These are phyloP conservation scores for Pollenia angustigena DNA, from an alignment of 2,888 invertebrate genomes.

Conservation along the genomic window DNA sequence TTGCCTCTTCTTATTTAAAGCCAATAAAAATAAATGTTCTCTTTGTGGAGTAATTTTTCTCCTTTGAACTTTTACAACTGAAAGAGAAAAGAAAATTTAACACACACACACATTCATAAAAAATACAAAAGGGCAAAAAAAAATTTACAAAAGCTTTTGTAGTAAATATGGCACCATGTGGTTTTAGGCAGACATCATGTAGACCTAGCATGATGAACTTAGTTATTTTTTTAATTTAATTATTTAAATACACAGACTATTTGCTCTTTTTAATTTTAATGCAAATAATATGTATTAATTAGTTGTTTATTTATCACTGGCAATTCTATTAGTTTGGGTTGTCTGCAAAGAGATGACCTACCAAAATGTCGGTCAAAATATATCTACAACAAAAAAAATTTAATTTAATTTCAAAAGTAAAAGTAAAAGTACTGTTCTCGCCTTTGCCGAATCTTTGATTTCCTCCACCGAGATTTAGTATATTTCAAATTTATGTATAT, in stretches of 20 bases:
- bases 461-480: too few species aligned
- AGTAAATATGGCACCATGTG: constrained; percentile 37
- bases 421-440: too few species aligned
- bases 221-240: background rate
- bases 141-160: constrained; percentile 46
- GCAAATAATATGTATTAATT: background rate
- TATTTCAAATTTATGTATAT: too few species aligned
- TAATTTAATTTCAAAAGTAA: too few species aligned
- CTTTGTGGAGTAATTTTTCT: background rate
- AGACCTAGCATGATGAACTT: background rate
- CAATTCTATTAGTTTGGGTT: background rate
- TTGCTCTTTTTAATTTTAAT: background rate
- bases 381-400: too few species aligned
- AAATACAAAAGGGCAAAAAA: background rate
- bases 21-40: constrained; percentile 13
- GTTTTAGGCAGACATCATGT: constrained; percentile 3
- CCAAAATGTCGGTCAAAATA: too few species aligned
- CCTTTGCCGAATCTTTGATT: too few species aligned
- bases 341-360: too few species aligned
- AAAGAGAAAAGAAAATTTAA: background rate
- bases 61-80: background rate
- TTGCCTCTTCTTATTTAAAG: background rate
- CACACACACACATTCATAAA: background rate
- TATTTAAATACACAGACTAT: background rate
- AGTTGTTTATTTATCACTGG: background rate